A percentile compares a stretch with the other conserved stretches of the same genome.
Conservation (phyloP, 2,797 vertebrate genomes). For the Clarias platycephalus region DNA sequence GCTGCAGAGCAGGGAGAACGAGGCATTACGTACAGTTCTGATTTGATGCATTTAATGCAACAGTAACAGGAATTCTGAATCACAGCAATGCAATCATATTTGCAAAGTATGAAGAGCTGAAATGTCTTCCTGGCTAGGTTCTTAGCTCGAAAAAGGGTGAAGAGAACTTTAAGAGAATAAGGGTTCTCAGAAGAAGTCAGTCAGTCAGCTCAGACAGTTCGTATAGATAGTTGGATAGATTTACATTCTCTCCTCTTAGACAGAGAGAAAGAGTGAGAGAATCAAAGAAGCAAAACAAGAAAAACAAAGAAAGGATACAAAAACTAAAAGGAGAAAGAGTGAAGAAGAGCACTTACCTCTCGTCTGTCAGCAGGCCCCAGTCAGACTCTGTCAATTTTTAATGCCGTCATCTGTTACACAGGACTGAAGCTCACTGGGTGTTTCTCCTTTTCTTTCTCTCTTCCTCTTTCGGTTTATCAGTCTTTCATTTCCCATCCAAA, state of each 20-base stretch:
- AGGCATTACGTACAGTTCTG: background rate
- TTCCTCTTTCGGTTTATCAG: slow-evolving; percentile 45
- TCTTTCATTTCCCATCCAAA: slow-evolving; percentile 29
- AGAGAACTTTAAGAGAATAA: background rate
- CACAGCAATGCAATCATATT: background rate
- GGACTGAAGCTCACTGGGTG: slow-evolving; percentile 36
- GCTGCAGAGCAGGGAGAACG: background rate
- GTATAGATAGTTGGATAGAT: background rate
- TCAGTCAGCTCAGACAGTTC: background rate
- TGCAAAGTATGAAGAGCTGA: background rate
- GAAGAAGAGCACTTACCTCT: slow-evolving; percentile 65
- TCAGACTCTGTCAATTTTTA: slow-evolving; percentile 68
- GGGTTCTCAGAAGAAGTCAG: background rate
- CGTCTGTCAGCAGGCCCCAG: slow-evolving; percentile 69
- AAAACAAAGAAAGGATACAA: slow-evolving; percentile 10
- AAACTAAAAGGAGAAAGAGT: slow-evolving; percentile 2
- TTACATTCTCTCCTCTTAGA: background rate
- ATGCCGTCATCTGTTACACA: slow-evolving; percentile 71
- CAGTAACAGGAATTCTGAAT: background rate
- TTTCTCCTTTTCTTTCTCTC: slow-evolving; percentile 27
- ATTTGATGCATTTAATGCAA: background rate
- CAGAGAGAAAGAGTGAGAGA: background rate
- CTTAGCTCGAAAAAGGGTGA: background rate
- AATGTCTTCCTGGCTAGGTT: background rate
- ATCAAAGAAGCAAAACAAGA: background rate